Base-by-base conservation (phyloP, 1,140 invertebrate genomes). In the Megathymus violae region DNA sequence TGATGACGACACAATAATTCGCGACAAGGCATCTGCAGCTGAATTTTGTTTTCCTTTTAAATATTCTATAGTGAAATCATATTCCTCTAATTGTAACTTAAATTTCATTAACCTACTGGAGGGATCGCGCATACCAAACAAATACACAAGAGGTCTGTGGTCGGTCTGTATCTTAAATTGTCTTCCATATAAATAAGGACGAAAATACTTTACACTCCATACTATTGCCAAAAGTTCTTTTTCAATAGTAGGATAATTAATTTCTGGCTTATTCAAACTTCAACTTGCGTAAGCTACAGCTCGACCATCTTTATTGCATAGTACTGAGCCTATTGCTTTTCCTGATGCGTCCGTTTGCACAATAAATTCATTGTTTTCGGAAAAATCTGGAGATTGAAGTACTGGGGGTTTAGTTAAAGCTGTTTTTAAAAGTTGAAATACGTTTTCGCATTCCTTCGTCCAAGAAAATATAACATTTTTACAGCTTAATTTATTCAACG, bases 181-280 rank as follows among this genome's bases (percentile, higher is more conserved):
- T 15, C 13, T 27, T 0, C 46, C 46, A 9, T 48, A 31, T 16
- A 48, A 48, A 48, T 48, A 48, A 31, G 46, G 46, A 3, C 46
- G 46, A 31, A 48, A 48, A 14, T 48, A 48, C 13, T 48, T 48
- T 9, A 48, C 46, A 9, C 25, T 31, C 38, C 61, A 51, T 1
- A 63, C 61, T 9, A 51, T 52, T 13, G 38, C 10, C 31, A 66
- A 40, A 5, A 66, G 40, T n/a, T 62, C 58, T 27, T 61, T 66
- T 11, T 54, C 48, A 15, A 66, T 62, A 7, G 16, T 54, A 9
- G 56, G 47, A 46, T 65, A 60, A 13, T 47, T 61, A 9, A 19
- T 15, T 31, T 66, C 31, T 9, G 64, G 48, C 17, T 66, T 48
- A 43, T 56, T 61, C 41, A 66, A 36, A 27, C 17, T 38, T 1